Conservation (phyloP, 2,888 invertebrate genomes). For the Parnassius glacialis region DNA sequence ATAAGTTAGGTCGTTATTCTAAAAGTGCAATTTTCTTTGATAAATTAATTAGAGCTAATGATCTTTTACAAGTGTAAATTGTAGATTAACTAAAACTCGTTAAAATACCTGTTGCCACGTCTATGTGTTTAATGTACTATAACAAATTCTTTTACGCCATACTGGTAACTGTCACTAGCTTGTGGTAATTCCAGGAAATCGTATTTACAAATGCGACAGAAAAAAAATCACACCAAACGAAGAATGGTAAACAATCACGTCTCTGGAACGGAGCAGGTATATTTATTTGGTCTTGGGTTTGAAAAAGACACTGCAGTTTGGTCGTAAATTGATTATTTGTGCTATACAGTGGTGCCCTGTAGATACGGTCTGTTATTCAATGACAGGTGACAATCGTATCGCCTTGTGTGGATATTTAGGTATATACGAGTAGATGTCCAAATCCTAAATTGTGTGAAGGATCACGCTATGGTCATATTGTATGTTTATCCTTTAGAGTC, state of each 20-base stretch:
- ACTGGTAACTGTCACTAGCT: not conserved
- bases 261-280: slow-evolving; percentile 22
- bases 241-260: slow-evolving; percentile 13
- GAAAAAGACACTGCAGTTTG: slow-evolving; percentile 1
- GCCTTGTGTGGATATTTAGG: slow-evolving; percentile 10
- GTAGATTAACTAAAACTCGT: not conserved
- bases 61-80: not conserved
- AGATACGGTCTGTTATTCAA: slow-evolving; percentile 13
- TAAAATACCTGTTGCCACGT: not conserved
- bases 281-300: slow-evolving; percentile 11
- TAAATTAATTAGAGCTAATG: slow-evolving; percentile 20
- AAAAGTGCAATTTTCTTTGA: slow-evolving; percentile 11
- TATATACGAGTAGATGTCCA: slow-evolving; percentile 3
- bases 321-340: slow-evolving; percentile 25
- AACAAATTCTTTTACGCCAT: not conserved
- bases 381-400: slow-evolving; percentile 20
- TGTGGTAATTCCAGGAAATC: slow-evolving; percentile 10
- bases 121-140: not conserved
- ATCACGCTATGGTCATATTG: not conserved
- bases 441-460: slow-evolving; percentile 3
- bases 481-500: not conserved
- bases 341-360: slow-evolving; percentile 8
- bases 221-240: slow-evolving; percentile 8
- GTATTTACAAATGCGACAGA: not conserved
- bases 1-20: slow-evolving; percentile 16